These are phyloP conservation scores for Eulimnadia texana DNA, from an alignment of 1,140 invertebrate species.

Conservation along the genomic window DNA sequence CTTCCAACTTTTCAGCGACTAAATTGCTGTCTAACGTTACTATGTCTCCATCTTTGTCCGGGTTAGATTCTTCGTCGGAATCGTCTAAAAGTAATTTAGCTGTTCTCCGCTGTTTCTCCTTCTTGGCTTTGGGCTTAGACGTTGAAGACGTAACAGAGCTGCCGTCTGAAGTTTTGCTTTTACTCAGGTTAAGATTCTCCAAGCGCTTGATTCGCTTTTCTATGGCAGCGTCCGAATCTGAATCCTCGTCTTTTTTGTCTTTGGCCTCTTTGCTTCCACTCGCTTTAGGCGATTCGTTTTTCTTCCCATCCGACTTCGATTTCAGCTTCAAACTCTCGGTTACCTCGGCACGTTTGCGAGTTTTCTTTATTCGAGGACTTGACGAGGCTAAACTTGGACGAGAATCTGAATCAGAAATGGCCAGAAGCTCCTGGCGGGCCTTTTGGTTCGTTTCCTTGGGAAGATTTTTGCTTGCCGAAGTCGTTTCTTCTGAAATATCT, in stretches of 20 bases:
- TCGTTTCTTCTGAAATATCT: background rate
- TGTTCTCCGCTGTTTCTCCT: background rate
- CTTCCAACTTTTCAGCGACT: constrained; percentile 16
- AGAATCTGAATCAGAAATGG: background rate
- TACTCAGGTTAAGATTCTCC: too few relatives aligned
- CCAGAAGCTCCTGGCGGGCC: background rate
- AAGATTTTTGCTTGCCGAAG: background rate
- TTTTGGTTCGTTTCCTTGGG: background rate
- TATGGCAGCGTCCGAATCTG: too few relatives aligned
- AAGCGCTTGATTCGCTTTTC: too few relatives aligned
- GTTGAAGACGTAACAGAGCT: constrained; percentile 7
- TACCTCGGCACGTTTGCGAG: background rate
- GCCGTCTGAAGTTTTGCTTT: background rate
- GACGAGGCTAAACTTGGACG: background rate
- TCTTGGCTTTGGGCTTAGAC: constrained; percentile 8
- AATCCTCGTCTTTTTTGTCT: too few relatives aligned
- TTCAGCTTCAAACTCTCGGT: too few relatives aligned
- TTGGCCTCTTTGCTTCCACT: too few relatives aligned
- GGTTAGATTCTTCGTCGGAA: constrained; percentile 15
- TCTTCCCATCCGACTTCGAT: too few relatives aligned
- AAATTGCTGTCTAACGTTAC: constrained; percentile 11
- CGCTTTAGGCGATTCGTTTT: too few relatives aligned
- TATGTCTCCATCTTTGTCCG: constrained; percentile 8
- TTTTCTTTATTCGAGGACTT: background rate
- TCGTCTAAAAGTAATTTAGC: background rate